These are phyloP conservation scores for Aphelenchoides fujianensis DNA, from an alignment of 1,140 invertebrate genomes.

Conservation along the genomic window DNA sequence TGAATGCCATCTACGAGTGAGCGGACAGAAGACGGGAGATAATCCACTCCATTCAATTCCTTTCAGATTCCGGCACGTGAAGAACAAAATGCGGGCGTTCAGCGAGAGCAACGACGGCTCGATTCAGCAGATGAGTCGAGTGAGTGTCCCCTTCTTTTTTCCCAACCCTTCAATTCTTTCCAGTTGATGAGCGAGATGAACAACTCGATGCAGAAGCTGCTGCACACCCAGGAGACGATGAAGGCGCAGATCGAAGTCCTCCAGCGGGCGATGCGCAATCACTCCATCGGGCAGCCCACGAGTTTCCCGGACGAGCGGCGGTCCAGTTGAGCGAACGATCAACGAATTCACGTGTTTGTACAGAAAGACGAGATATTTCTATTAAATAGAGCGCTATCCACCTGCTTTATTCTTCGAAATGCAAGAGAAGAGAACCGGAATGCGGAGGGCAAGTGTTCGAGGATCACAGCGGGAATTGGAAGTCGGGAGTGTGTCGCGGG, in stretches of 20 bases:
- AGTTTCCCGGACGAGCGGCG: background rate
- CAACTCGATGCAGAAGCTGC: slow-evolving; percentile 53
- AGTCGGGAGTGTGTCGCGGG: background rate
- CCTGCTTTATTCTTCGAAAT: slow-evolving; percentile 3
- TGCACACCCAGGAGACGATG: slow-evolving; percentile 60
- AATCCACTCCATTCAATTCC: slow-evolving; percentile 3
- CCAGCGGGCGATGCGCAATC: slow-evolving; percentile 59
- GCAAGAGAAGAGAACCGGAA: background rate
- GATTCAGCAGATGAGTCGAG: slow-evolving; percentile 57
- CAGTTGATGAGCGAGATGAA: slow-evolving; percentile 61
- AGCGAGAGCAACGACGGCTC: slow-evolving; percentile 51
- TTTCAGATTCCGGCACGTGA: slow-evolving; percentile 57
- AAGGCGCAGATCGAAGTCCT: slow-evolving; percentile 58
- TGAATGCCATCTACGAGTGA: slow-evolving; percentile 57
- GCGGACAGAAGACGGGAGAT: background rate
- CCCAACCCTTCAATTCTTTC: slow-evolving; percentile 22
- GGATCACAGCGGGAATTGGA: background rate
- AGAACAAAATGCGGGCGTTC: slow-evolving; percentile 60
- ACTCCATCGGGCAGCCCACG: slow-evolving; percentile 36
- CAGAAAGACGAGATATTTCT: background rate
- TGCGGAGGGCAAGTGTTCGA: background rate
- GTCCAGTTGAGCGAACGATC: background rate
- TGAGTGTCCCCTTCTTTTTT: slow-evolving; percentile 15
- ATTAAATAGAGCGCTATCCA: background rate
- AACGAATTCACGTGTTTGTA: slow-evolving; percentile 1